Conservation (phyloP, 2,797 vertebrate genomes). For the Rhinophrynus dorsalis region DNA sequence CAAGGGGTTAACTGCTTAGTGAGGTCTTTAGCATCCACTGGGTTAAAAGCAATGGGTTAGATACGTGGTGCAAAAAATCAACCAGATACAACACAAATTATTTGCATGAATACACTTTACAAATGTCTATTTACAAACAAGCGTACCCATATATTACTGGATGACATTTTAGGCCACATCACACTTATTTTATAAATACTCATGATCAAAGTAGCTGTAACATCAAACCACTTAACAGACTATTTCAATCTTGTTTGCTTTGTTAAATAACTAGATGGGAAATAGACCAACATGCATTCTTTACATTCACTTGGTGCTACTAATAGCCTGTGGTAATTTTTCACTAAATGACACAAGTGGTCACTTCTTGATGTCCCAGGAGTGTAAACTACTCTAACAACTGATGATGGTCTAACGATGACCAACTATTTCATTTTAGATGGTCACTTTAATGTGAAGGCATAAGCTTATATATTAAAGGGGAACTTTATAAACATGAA, state of each 20-base stretch:
- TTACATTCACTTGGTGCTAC: constrained; percentile 1
- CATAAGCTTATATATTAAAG: no score
- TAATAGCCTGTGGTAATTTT: neutral
- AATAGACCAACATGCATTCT: constrained; percentile 20
- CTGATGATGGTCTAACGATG: neutral
- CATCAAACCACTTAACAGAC: neutral
- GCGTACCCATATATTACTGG: no score
- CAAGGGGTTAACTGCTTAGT: no score
- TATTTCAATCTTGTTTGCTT: neutral
- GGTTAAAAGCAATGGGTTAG: no score
- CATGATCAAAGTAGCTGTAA: constrained; percentile 2
- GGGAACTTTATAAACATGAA: no score
- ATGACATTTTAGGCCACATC: neutral
- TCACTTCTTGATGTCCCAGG: neutral
- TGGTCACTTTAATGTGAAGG: neutral
- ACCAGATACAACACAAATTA: no score
- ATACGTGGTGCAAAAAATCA: no score
- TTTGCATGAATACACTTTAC: neutral
- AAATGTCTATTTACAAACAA: constrained; percentile 1
- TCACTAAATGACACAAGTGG: constrained; percentile 5
- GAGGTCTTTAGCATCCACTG: no score
- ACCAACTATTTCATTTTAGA: neutral
- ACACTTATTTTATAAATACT: constrained; percentile 2
- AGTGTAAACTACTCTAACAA: neutral
- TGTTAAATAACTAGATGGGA: constrained; percentile 9